phyloP scores from a whole-genome alignment of 2,888 invertebrate species.

The Athrips mouffetella region DNA sequence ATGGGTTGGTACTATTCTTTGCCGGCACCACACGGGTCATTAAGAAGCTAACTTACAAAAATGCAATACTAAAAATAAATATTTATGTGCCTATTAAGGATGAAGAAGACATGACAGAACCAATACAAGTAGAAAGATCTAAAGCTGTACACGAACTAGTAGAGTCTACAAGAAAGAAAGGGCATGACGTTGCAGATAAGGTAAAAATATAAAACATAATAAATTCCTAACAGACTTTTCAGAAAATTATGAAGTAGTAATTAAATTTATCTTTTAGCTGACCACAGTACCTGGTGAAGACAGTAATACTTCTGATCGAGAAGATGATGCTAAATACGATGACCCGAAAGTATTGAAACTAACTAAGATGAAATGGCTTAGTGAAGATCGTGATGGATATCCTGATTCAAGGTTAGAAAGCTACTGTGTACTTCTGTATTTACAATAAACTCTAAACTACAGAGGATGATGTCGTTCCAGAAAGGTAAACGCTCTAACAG shows the following conservation, averaged over 20 bases:
- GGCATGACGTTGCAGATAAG: not conserved
- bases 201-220: not conserved
- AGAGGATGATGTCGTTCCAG: slow-evolving; percentile 58
- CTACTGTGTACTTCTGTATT: not conserved
- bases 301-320: slow-evolving; percentile 33
- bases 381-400: slow-evolving; percentile 46
- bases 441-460: slow-evolving; percentile 15
- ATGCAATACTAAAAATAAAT: no score
- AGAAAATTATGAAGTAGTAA: no score
- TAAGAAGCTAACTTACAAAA: no score
- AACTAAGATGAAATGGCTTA: slow-evolving; percentile 69
- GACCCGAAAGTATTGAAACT: slow-evolving; percentile 56
- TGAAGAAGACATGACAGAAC: slow-evolving; percentile 30
- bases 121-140: slow-evolving; percentile 56
- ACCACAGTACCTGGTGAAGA: slow-evolving; percentile 33
- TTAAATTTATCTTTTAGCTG: slow-evolving; percentile 34
- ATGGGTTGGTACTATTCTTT: no score
- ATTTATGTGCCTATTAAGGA: no score
- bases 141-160: slow-evolving; percentile 59
- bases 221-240: no score
- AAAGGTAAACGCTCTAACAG: slow-evolving; percentile 62
- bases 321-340: slow-evolving; percentile 27
- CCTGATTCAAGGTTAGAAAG: slow-evolving; percentile 53
- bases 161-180: slow-evolving; percentile 23
- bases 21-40: no score